Evolutionary conservation across 92 coral and sea anemone genomes (phyloP).

Genomic region (Palythoa grandiflora): DNA sequence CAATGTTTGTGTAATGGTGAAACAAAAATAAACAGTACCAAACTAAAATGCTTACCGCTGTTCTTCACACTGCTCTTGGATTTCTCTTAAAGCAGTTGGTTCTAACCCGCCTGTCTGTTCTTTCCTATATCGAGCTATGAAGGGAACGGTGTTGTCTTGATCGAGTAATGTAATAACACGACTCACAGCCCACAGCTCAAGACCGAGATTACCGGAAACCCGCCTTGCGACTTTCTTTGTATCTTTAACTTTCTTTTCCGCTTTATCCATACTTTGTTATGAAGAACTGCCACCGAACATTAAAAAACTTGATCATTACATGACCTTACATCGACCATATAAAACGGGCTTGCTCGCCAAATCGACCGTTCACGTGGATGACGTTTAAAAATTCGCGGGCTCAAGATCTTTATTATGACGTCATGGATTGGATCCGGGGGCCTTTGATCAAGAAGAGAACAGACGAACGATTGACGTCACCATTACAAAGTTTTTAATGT

Average conservation of each 20-base stretch:
- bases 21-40: too few species aligned
- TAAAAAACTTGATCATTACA: too few species aligned
- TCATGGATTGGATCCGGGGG: not conserved
- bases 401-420: not conserved
- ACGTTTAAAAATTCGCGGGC: slow-evolving; percentile 37
- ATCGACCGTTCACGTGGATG: not conserved
- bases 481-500: too few species aligned
- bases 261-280: not conserved
- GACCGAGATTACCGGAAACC: slow-evolving; percentile 65
- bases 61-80: slow-evolving; percentile 70
- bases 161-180: slow-evolving; percentile 77
- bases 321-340: too few species aligned
- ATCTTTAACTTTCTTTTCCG: slow-evolving; percentile 1
- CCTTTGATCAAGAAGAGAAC: too few species aligned
- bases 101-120: slow-evolving; percentile 86
- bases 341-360: too few species aligned
- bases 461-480: too few species aligned
- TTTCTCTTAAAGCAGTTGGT: slow-evolving; percentile 75
- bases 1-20: too few species aligned
- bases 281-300: not conserved
- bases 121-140: slow-evolving; percentile 93
- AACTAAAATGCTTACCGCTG: slow-evolving; percentile 63
- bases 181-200: slow-evolving; percentile 50
- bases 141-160: slow-evolving; percentile 85
- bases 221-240: slow-evolving; percentile 24